Base-by-base conservation (phyloP, 2,797 vertebrate genomes). In the Pangasius krempfi region DNA sequence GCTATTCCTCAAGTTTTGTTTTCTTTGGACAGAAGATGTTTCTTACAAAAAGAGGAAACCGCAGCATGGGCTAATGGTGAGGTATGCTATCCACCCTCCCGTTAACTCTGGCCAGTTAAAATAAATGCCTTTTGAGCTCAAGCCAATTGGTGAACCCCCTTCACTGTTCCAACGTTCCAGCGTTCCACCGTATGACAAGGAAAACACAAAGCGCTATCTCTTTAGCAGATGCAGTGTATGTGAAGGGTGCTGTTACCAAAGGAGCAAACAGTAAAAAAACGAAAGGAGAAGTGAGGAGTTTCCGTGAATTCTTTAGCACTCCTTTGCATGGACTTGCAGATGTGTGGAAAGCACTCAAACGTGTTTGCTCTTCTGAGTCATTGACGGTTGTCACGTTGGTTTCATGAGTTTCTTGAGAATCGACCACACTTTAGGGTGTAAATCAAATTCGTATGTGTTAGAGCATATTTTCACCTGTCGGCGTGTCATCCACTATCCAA, bases 11-110 rank as follows among this genome's bases (percentile, higher is more conserved):
- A 84, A 75, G 73, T 66, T 47, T 30, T 87, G 86, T 90, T 91
- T 89, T 82, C 33, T 87, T 84, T 88, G 88, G 47, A 88, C 75
- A 89, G 89, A 91, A 89, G 64, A 87, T 44, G 2, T 27, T 85
- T 81, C 81, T 88, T 73, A 66, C 44, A 81, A 82, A 84, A 81
- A 66, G 75, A 78, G 75, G 88, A 90, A 90, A 88, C 70, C 5
- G 4, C 40, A 30, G 86, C 84, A 52, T 40, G n/a, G 81, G 80
- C 44, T 85, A 82, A 84, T 54, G 30, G 84, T 18, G 10, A 58
- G 66, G 84, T 78, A 81, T 76, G 80, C 60, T 58, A 68, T 85
- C 83, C 86, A 33, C 27, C 73, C 76, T 82, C n/a, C 13, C 18
- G 84, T 30, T 72, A 86, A 81, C 60, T 12, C 22, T 60, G 52